phyloP scores from a whole-genome alignment of 2,113 vertebrate genomes.

The Struthio camelus region DNA sequence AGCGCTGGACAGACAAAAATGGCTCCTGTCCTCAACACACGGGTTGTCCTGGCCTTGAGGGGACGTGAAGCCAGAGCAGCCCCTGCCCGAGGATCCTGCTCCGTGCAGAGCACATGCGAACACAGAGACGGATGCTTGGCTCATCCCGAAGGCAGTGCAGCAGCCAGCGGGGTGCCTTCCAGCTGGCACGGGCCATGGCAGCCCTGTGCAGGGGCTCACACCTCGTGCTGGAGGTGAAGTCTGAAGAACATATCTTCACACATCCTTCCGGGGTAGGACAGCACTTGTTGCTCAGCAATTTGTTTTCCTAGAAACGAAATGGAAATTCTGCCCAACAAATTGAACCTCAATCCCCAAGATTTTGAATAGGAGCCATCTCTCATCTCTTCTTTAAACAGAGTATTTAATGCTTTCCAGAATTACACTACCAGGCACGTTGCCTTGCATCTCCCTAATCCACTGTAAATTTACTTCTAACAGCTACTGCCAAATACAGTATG shows the following conservation, averaged over 20 bases:
- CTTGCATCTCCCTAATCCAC: slow-evolving; percentile 58
- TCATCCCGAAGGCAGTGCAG: neutral
- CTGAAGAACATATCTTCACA: neutral
- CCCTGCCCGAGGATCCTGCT: neutral
- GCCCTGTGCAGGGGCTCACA: neutral
- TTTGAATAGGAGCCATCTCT: slow-evolving; percentile 20
- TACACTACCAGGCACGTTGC: neutral
- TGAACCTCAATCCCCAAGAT: neutral
- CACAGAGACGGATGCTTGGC: neutral
- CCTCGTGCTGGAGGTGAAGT: fast-evolving
- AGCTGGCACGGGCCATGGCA: neutral
- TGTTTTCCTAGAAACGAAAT: neutral
- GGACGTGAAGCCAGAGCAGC: neutral
- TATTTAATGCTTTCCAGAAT: slow-evolving; percentile 27
- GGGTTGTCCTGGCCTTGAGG: neutral
- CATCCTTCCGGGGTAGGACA: neutral
- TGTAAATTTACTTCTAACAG: slow-evolving; percentile 47
- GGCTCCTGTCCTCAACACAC: neutral
- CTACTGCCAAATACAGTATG: slow-evolving; percentile 64
- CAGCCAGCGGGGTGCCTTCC: neutral
- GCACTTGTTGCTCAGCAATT: neutral
- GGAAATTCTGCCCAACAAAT: neutral
- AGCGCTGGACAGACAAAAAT: neutral
- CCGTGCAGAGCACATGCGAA: neutral
- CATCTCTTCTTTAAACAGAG: slow-evolving; percentile 7